Evolutionary conservation across 2,797 vertebrate species (phyloP).

Genomic region (Diplodus puntazzo): DNA sequence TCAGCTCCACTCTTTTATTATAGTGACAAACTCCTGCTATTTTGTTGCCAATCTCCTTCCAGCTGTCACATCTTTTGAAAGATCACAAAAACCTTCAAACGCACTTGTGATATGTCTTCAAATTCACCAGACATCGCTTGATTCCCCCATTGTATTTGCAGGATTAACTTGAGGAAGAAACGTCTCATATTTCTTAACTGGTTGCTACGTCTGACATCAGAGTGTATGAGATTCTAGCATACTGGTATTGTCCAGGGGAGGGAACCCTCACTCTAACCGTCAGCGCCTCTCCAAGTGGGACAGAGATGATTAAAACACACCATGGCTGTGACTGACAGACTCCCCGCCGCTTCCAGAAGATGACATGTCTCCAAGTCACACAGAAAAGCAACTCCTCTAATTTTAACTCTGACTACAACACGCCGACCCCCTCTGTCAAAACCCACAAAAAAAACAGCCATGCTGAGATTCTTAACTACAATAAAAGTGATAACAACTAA

Average conservation of each 20-base stretch:
- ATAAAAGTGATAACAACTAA: conserved; percentile 84
- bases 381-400: conserved; percentile 83
- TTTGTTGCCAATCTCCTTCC: conserved; percentile 83
- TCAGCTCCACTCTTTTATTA: conserved; percentile 77
- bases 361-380: conserved; percentile 83
- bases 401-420: conserved; percentile 83
- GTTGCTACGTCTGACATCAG: conserved; percentile 83
- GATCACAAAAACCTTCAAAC: conserved; percentile 83
- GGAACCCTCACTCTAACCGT: conserved; percentile 86
- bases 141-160: conserved; percentile 82
- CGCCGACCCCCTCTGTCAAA: conserved; percentile 80
- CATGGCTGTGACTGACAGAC: conserved; percentile 85
- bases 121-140: conserved; percentile 77
- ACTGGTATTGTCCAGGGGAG: conserved; percentile 86
- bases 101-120: conserved; percentile 77
- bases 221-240: conserved; percentile 74
- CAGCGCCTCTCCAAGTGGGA: conserved; percentile 85
- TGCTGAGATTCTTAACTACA: conserved; percentile 79
- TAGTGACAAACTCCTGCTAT: conserved; percentile 83
- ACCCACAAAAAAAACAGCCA: conserved; percentile 73
- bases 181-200: conserved; percentile 81
- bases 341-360: conserved; percentile 82
- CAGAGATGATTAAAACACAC: conserved; percentile 87
- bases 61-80: conserved; percentile 81
- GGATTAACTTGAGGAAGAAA: conserved; percentile 82